Percentiles rank a stretch among this genome's conserved stretches.
Evolutionary conservation across 2,888 invertebrate species (phyloP).

Genomic region (Malthinus seriepunctatus): DNA sequence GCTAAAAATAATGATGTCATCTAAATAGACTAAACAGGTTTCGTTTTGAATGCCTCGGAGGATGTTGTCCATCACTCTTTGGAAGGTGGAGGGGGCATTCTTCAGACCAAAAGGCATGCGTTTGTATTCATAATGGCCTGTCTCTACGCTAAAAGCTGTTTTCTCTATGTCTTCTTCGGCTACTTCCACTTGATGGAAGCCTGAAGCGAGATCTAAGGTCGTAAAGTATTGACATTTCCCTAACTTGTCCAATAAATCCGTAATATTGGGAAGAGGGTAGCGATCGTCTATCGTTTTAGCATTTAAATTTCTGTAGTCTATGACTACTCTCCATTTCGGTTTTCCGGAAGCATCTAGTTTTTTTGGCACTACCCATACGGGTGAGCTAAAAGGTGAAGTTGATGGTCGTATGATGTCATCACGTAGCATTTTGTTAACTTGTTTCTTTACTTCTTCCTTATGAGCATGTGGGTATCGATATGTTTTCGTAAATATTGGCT

Average conservation of each 20-base stretch:
- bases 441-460: background rate
- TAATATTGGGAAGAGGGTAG: too few species aligned
- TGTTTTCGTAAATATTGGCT: background rate
- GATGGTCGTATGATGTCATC: background rate
- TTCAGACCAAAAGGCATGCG: too few species aligned
- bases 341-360: conserved; percentile 7
- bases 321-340: conserved; percentile 7
- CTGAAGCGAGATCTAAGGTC: background rate
- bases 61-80: conserved; percentile 36
- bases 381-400: background rate
- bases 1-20: conserved; percentile 33
- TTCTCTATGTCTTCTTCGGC: conserved; percentile 36
- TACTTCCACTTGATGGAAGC: conserved; percentile 36
- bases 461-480: background rate
- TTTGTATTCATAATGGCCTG: too few species aligned
- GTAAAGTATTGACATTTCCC: background rate
- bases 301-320: too few species aligned
- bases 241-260: too few species aligned
- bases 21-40: conserved; percentile 34
- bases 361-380: conserved; percentile 6
- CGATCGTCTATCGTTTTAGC: too few species aligned
- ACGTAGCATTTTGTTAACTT: background rate
- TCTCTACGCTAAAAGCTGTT: conserved; percentile 42
- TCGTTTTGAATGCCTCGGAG: conserved; percentile 28
- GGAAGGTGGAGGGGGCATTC: conserved; percentile 40